Percentiles rank a stretch among this genome's conserved stretches.
Conservation (phyloP, 2,888 invertebrate species). For the Deladenus siricidicola region DNA sequence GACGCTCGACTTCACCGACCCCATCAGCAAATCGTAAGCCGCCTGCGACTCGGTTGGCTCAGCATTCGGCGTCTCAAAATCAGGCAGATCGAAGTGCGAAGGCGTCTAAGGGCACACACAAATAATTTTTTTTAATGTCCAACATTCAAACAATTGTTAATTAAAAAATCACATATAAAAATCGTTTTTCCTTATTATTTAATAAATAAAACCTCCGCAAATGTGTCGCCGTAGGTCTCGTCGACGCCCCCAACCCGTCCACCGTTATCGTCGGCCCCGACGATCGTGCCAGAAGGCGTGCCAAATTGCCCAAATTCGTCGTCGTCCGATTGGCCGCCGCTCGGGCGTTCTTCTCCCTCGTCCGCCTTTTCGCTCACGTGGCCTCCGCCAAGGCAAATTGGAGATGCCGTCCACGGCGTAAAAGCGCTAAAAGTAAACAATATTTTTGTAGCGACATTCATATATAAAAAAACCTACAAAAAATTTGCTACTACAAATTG, state of each 20-base stretch:
- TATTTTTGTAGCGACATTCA: background rate
- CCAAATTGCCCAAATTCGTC: background rate
- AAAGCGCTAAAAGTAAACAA: background rate
- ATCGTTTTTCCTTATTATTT: no score
- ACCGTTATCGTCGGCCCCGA: background rate
- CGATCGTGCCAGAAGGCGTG: background rate
- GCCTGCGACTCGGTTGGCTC: background rate
- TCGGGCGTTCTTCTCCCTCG: no score
- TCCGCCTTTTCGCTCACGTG: background rate
- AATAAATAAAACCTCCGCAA: no score
- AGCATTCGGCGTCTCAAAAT: no score
- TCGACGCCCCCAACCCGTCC: no score
- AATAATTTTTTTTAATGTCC: background rate
- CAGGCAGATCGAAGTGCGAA: background rate
- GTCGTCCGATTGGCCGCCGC: background rate
- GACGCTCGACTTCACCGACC: conserved; percentile 12
- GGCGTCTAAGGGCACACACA: background rate
- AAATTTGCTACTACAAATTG: background rate
- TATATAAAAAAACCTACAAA: background rate
- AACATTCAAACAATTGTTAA: no score
- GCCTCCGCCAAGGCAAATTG: background rate
- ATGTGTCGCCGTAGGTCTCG: no score
- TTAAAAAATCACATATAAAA: no score
- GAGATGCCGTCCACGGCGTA: background rate
- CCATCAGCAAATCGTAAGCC: background rate